Conservation (phyloP, 2,113 vertebrate species). For the Mormyrus lacerda region DNA sequence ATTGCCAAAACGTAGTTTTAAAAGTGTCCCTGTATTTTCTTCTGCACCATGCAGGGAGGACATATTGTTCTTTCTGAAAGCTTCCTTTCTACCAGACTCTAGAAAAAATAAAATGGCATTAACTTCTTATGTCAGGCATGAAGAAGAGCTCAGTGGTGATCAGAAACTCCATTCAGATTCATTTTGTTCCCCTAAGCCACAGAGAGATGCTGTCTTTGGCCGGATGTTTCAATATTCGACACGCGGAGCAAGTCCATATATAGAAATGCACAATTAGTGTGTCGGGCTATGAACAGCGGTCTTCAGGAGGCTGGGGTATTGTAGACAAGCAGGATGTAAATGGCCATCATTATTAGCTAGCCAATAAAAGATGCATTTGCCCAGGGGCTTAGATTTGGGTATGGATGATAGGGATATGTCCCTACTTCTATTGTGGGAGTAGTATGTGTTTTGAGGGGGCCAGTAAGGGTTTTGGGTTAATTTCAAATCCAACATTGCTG, state of each 20-base stretch:
- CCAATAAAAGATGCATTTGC: background rate
- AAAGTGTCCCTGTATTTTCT: background rate
- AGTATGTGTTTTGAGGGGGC: background rate
- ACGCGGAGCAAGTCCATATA: background rate
- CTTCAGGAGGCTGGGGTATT: background rate
- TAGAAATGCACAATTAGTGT: background rate
- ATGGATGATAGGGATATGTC: background rate
- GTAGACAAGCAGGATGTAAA: background rate
- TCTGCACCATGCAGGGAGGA: background rate
- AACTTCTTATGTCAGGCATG: background rate
- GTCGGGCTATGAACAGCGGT: background rate
- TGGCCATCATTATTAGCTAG: background rate
- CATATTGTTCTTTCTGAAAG: background rate
- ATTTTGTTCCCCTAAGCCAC: background rate
- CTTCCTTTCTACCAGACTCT: background rate
- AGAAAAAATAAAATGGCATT: background rate
- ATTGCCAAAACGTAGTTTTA: background rate
- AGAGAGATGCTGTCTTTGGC: background rate
- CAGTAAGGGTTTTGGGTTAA: background rate
- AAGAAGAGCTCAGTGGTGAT: background rate
- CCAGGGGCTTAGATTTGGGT: background rate
- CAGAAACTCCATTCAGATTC: background rate
- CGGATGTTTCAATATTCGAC: background rate
- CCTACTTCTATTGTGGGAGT: background rate
- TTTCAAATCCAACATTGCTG: background rate